Evolutionary conservation across 2,113 vertebrate genomes (phyloP).

Genomic region (Ammodramus savannarum): DNA sequence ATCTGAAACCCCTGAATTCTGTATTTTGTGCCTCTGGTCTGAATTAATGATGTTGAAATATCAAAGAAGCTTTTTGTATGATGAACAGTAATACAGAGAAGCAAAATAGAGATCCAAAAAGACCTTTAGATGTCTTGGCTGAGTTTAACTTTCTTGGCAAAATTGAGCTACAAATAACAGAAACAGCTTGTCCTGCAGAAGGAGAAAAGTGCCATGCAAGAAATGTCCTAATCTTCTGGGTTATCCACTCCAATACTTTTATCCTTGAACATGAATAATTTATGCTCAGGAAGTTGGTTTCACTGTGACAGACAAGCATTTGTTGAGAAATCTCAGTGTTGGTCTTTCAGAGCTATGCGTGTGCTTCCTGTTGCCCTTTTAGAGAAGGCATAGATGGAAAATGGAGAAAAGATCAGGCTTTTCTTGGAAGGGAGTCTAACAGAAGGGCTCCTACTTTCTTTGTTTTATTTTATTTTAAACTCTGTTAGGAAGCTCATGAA

Average conservation of each 20-base stretch:
- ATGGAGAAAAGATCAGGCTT: background rate
- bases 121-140: background rate
- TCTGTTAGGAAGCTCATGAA: background rate
- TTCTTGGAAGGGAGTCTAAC: background rate
- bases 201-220: background rate
- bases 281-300: constrained; percentile 22
- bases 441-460: background rate
- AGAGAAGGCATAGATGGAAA: background rate
- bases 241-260: constrained; percentile 17
- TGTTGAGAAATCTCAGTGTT: background rate
- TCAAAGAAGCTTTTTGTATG: background rate
- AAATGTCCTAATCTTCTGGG: constrained; percentile 2
- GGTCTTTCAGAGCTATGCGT: background rate
- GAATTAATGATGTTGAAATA: background rate
- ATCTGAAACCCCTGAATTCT: background rate
- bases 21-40: background rate
- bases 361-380: constrained; percentile 20
- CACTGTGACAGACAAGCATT: background rate
- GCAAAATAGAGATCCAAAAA: background rate
- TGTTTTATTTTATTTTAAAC: background rate
- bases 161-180: background rate
- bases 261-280: constrained; percentile 38
- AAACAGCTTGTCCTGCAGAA: background rate
- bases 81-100: background rate
- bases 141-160: background rate